Base-by-base conservation (phyloP, 2,797 vertebrate genomes). In the Microhierax caerulescens region DNA sequence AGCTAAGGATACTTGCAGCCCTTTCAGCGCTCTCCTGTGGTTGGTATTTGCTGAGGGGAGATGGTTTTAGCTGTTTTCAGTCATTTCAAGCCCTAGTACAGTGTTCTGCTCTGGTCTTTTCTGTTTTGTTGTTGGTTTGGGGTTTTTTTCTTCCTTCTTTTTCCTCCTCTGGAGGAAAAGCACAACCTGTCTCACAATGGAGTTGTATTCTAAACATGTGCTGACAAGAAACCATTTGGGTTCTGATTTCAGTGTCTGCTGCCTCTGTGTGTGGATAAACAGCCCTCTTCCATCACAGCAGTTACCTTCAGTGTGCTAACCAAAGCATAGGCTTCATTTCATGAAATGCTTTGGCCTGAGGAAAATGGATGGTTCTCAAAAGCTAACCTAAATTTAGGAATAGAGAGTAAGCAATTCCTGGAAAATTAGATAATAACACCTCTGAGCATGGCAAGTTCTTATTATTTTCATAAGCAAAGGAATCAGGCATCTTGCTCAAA, bases 21-120 rank as follows among this genome's bases (percentile, higher is more conserved):
- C 64, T 78, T 70, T 36, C 5, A 1, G 2, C 0, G 0, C 56
- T 36, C 25, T 56, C 28, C 73, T 41, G 30, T 47, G 37, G 37
- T 5, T 21, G 1, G 3, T 51, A 23, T 48, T 70, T 79, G 88
- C 60, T 7, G 5, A 89, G 41, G 48, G 60, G 48, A 97, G 68
- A 79, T 82, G n/a, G 13, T 89, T 90, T 89, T 39, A 91, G 60
- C 37, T 78, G 37, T 45, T 93, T 45, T 83, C 84, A 60, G 84
- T 95, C 90, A 93, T 95, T 97, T 97, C 92, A 93, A 91, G 72
- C 5, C 13, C 18, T 92, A 10, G 3, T 73, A 67, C 77, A 68
- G 81, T 76, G 45, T 91, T 94, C 65, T 86, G 57, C 73, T 86
- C 67, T 81, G 19, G 36, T 87, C 32, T 91, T 69, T 57, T 30